Percentiles rank a stretch among this genome's conserved stretches.
Evolutionary conservation across 1,140 invertebrate genomes (phyloP).

Genomic region (Aleiodes sp.): DNA sequence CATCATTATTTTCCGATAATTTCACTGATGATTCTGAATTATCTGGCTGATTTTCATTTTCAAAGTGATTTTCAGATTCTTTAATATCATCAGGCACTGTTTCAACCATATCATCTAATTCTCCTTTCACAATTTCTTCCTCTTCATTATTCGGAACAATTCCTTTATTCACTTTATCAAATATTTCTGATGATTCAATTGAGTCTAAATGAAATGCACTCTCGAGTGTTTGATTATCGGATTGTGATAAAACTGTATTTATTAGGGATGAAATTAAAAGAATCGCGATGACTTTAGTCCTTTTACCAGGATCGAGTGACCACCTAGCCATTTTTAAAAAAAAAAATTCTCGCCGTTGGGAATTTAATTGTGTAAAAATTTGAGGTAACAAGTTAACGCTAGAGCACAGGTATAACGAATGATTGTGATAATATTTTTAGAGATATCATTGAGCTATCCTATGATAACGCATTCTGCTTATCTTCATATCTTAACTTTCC

Average conservation of each 20-base stretch:
- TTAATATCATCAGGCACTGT: neutral
- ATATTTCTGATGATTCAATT: neutral
- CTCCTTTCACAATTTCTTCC: neutral
- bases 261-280: neutral
- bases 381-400: neutral
- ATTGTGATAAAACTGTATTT: neutral
- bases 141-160: neutral
- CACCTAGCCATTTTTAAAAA: no score
- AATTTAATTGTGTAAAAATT: neutral
- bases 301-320: neutral
- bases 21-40: neutral
- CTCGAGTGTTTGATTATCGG: neutral
- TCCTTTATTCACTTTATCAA: neutral
- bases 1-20: neutral
- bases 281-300: neutral
- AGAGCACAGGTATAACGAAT: slow-evolving; percentile 25
- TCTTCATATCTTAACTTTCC: slow-evolving; percentile 34
- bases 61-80: neutral
- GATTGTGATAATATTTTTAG: slow-evolving; percentile 18
- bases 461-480: slow-evolving; percentile 32
- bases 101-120: slow-evolving; percentile 38
- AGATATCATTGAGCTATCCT: slow-evolving; percentile 30
- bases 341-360: no score
- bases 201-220: slow-evolving; percentile 13
- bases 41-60: neutral